phyloP scores from a whole-genome alignment of 2,888 invertebrate genomes.

The Brassicogethes aeneus region DNA sequence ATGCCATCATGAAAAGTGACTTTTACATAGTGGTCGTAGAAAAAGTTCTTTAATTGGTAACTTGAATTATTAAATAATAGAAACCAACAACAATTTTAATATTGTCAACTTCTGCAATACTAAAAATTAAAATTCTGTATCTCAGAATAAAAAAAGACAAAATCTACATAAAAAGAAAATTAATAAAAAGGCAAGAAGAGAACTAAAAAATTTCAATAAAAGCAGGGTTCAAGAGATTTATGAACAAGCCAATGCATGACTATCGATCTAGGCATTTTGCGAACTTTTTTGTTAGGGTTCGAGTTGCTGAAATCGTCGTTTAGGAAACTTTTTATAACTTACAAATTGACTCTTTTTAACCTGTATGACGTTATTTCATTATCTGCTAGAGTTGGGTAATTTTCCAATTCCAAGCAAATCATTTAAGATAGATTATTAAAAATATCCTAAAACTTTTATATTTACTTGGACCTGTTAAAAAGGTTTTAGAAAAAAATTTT shows the following conservation, averaged over 20 bases:
- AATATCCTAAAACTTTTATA: too few species aligned
- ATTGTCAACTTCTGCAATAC: too few species aligned
- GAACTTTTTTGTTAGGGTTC: background rate
- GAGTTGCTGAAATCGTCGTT: conserved; percentile 8
- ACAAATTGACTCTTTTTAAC: conserved; percentile 12
- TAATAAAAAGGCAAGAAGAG: conserved; percentile 25
- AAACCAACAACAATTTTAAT: too few species aligned
- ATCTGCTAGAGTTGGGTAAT: background rate
- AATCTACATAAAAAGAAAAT: conserved; percentile 5
- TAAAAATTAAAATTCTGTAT: too few species aligned
- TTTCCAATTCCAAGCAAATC: too few species aligned
- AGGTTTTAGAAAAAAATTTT: too few species aligned
- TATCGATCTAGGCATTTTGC: conserved; percentile 26
- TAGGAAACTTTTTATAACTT: conserved; percentile 9
- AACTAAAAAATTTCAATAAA: conserved; percentile 17
- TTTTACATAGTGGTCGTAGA: too few species aligned
- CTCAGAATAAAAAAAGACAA: conserved; percentile 26
- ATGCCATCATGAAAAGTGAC: too few species aligned
- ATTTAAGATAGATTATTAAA: too few species aligned
- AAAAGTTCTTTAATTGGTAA: too few species aligned
- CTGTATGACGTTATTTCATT: background rate
- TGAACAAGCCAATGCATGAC: conserved; percentile 29
- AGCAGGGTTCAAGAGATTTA: conserved; percentile 26
- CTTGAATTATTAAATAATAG: too few species aligned
- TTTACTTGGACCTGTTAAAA: too few species aligned